phyloP scores from a whole-genome alignment of 2,888 invertebrate species.

The Rhyacophila evoluta region DNA sequence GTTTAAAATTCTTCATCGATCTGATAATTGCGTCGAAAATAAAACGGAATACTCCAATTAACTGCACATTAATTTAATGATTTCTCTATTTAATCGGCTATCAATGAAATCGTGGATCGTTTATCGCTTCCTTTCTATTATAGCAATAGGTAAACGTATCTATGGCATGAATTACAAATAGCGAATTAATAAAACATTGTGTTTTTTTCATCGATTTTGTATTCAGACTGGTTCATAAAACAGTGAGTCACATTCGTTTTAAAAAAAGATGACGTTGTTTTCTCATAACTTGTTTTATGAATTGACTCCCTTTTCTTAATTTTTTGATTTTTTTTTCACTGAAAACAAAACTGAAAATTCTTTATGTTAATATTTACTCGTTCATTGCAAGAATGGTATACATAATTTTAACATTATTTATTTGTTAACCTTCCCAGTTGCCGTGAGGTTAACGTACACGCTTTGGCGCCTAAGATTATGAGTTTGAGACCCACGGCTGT shows the following conservation, averaged over 20 bases:
- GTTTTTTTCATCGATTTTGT: background rate
- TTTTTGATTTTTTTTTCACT: no score
- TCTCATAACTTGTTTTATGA: background rate
- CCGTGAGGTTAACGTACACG: no score
- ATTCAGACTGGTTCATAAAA: background rate
- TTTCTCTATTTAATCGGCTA: background rate
- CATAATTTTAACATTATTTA: no score
- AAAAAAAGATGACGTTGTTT: background rate
- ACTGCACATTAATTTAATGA: background rate
- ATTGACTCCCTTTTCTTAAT: no score
- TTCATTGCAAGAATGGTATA: no score
- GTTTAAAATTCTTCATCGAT: background rate
- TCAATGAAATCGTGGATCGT: background rate
- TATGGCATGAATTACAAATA: background rate
- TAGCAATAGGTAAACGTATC: background rate
- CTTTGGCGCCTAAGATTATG: no score
- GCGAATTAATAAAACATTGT: background rate
- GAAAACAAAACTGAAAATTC: no score
- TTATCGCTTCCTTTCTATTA: conserved; percentile 4
- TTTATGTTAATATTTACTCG: no score
- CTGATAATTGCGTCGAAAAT: background rate
- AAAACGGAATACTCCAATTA: background rate
- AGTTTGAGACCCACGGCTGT: no score
- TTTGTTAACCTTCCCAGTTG: no score
- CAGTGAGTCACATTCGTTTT: background rate